A percentile compares a stretch with the other conserved stretches of the same genome.
Conservation (phyloP, 2,113 vertebrate species). For the Peromyscus polionotus region DNA sequence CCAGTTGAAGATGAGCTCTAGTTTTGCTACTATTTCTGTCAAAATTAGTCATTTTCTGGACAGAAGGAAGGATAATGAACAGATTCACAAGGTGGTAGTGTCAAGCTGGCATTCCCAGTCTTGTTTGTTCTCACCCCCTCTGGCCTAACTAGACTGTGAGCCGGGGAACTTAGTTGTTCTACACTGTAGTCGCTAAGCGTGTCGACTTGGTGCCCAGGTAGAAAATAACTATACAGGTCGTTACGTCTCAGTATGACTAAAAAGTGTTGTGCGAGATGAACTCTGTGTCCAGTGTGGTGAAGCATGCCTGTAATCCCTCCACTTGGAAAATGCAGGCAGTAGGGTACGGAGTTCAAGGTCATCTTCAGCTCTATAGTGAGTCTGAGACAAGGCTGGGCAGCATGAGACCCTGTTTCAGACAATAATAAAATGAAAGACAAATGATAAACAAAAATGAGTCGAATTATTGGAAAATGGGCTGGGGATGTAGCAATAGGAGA, state of each 20-base stretch:
- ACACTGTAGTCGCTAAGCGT: neutral
- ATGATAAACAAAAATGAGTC: neutral
- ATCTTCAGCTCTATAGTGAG: neutral
- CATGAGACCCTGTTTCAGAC: neutral
- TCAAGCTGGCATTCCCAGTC: neutral
- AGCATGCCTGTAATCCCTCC: too few relatives aligned
- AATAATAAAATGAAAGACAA: neutral
- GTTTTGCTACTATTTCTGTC: constrained; percentile 39
- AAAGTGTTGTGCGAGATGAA: neutral
- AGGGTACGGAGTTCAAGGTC: neutral
- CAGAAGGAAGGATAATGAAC: neutral
- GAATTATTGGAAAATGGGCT: neutral
- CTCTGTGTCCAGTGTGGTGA: neutral
- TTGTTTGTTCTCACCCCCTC: neutral
- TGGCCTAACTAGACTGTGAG: neutral
- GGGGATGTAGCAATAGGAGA: neutral
- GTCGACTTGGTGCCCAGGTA: neutral
- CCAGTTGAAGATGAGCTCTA: neutral
- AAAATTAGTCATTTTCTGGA: constrained; percentile 35
- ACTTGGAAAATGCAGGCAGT: too few relatives aligned
- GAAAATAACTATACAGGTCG: neutral
- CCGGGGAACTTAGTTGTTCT: too few relatives aligned
- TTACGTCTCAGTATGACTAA: neutral
- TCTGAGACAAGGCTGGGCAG: neutral
- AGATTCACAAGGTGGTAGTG: neutral